phyloP scores from a whole-genome alignment of 1,140 invertebrate species.

The Halictus rubicundus region DNA sequence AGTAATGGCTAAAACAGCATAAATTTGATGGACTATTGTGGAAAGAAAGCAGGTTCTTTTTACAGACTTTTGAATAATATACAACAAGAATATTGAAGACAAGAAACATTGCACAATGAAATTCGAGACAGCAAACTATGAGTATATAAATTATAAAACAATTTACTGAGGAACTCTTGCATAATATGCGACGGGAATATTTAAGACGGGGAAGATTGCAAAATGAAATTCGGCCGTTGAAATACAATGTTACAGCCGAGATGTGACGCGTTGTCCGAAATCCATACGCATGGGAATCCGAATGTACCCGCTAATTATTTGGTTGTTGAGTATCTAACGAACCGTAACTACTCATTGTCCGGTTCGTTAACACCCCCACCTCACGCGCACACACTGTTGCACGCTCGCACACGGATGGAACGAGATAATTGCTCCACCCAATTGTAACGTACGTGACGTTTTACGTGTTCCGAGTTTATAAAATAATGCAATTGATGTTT shows the following conservation, averaged over 20 bases:
- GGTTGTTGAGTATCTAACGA: conserved; percentile 69
- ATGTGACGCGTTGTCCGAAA: conserved; percentile 17
- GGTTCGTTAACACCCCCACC: conserved; percentile 65
- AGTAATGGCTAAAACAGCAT: too few species aligned
- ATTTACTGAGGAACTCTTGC: too few species aligned
- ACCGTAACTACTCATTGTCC: conserved; percentile 63
- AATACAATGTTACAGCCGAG: background rate
- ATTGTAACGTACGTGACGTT: conserved; percentile 39
- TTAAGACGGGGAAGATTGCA: background rate
- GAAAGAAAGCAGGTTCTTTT: too few species aligned
- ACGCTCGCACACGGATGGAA: conserved; percentile 22
- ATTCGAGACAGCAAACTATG: too few species aligned
- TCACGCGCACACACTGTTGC: conserved; percentile 15
- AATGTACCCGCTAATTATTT: conserved; percentile 65
- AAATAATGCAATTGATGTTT: conserved; percentile 9
- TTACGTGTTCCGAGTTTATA: conserved; percentile 15
- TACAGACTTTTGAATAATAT: too few species aligned
- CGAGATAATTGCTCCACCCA: conserved; percentile 51
- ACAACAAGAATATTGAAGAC: too few species aligned
- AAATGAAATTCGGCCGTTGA: conserved; percentile 11
- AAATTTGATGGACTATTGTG: too few species aligned
- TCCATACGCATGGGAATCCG: conserved; percentile 21
- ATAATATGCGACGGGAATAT: too few species aligned
- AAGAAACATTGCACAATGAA: too few species aligned
- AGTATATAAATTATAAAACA: too few species aligned